These are phyloP conservation scores for Aromia moschata DNA, from an alignment of 2,888 invertebrate genomes.

Conservation along the genomic window DNA sequence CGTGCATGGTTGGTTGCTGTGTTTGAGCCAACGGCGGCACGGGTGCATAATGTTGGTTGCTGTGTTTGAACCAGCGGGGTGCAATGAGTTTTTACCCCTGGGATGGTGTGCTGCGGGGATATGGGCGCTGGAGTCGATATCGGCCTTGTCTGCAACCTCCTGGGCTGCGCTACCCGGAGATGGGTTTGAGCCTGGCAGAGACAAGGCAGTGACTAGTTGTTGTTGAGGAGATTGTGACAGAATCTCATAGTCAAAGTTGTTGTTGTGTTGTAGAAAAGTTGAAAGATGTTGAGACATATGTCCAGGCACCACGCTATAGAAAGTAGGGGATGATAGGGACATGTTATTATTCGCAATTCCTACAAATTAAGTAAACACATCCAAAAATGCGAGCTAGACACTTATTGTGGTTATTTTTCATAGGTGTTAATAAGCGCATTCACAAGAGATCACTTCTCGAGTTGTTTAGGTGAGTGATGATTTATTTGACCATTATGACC, in stretches of 20 bases:
- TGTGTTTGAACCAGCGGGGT: neutral
- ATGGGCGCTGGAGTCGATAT: neutral
- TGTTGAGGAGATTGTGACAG: neutral
- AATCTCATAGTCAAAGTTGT: neutral
- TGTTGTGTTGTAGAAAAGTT: neutral
- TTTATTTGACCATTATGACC: neutral
- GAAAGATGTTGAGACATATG: neutral
- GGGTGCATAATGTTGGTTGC: neutral
- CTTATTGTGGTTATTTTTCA: neutral
- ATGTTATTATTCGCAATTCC: neutral
- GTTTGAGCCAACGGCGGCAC: neutral
- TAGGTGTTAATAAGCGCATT: neutral
- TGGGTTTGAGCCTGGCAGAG: neutral
- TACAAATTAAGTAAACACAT: neutral
- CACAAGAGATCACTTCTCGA: neutral
- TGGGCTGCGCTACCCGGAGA: neutral
- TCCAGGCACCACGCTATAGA: neutral
- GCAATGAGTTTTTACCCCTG: neutral
- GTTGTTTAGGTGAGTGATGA: neutral
- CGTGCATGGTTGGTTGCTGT: neutral
- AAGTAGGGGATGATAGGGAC: neutral
- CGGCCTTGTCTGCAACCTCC: neutral
- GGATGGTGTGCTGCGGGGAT: neutral
- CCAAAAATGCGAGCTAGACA: neutral
- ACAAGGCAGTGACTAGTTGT: neutral